Evolutionary conservation across 2,113 vertebrate species (phyloP).

Genomic region (Apeltes quadracus): DNA sequence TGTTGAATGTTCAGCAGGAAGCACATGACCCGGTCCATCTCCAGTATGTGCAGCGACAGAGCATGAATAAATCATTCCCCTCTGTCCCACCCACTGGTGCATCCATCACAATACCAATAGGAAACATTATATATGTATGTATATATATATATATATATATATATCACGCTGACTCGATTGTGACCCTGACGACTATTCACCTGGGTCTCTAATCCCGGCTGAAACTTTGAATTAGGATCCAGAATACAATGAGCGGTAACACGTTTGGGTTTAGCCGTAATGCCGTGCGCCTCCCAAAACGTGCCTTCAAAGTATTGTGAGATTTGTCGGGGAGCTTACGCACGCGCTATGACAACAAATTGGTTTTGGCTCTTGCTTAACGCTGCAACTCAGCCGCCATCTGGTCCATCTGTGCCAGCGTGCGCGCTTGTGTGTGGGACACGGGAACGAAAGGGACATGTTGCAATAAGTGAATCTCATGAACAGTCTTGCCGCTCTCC

Average conservation of each 20-base stretch:
- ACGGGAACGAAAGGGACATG: constrained; percentile 3
- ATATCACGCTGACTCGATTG: constrained; percentile 18
- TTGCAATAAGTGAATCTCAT: constrained; percentile 25
- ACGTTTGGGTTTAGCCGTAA: constrained; percentile 27
- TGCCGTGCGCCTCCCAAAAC: constrained; percentile 17
- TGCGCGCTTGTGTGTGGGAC: constrained; percentile 24
- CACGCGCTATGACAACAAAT: constrained; percentile 56
- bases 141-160: not conserved
- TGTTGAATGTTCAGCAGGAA: constrained; percentile 5
- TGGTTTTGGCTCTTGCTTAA: constrained; percentile 53
- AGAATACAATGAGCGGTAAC: constrained; percentile 48
- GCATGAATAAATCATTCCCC: constrained; percentile 25
- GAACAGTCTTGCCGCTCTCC: constrained; percentile 27
- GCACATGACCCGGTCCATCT: not conserved
- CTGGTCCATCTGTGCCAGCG: constrained; percentile 71
- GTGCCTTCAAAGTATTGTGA: constrained; percentile 29
- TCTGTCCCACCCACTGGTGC: constrained; percentile 28
- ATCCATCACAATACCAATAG: constrained; percentile 15
- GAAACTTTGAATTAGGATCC: constrained; percentile 40
- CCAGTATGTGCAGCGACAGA: constrained; percentile 2
- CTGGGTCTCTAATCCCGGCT: constrained; percentile 54
- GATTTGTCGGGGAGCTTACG: constrained; percentile 49
- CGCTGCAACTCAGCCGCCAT: constrained; percentile 67
- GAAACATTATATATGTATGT: not conserved
- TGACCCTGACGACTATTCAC: constrained; percentile 34